A percentile compares a stretch with the other conserved stretches of the same genome.
Conservation (phyloP, 2,888 invertebrate species). For the Trachelus troglodyta region DNA sequence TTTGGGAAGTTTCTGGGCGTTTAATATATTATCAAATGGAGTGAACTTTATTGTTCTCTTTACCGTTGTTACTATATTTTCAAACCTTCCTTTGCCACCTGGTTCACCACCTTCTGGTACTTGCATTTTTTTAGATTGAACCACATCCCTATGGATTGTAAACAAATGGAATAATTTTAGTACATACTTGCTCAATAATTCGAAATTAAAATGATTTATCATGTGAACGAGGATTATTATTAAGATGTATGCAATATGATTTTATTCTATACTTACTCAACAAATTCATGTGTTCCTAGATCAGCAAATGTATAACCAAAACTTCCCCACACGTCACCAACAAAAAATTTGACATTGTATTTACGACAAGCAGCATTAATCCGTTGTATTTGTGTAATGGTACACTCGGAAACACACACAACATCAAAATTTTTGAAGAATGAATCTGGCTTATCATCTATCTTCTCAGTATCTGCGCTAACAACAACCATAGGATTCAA, state of each 20-base stretch:
- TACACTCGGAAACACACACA: conserved; percentile 83
- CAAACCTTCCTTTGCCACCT: conserved; percentile 62
- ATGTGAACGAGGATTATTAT: neutral
- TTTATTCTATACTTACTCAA: conserved; percentile 72
- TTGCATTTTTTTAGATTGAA: conserved; percentile 65
- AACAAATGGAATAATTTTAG: neutral
- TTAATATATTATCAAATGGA: conserved; percentile 76
- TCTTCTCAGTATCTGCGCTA: conserved; percentile 73
- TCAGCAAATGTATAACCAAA: conserved; percentile 93
- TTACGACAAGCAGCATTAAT: conserved; percentile 83
- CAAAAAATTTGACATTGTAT: conserved; percentile 83
- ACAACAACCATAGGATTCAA: conserved; percentile 96
- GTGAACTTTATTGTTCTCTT: conserved; percentile 76
- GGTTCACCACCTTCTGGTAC: conserved; percentile 71
- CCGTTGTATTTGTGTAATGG: conserved; percentile 76
- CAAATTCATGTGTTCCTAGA: conserved; percentile 84
- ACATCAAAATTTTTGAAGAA: conserved; percentile 85
- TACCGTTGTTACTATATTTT: conserved; percentile 73
- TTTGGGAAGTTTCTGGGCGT: conserved; percentile 65
- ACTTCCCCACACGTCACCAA: conserved; percentile 93
- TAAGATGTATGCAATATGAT: neutral
- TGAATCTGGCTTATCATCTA: conserved; percentile 76
- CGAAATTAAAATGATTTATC: conserved; percentile 13
- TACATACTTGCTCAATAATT: neutral
- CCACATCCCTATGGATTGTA: conserved; percentile 66